Evolutionary conservation across 1,140 invertebrate species (phyloP), one percentile per base, ranked within the genome.

Genomic region (Nasonia giraulti): DNA sequence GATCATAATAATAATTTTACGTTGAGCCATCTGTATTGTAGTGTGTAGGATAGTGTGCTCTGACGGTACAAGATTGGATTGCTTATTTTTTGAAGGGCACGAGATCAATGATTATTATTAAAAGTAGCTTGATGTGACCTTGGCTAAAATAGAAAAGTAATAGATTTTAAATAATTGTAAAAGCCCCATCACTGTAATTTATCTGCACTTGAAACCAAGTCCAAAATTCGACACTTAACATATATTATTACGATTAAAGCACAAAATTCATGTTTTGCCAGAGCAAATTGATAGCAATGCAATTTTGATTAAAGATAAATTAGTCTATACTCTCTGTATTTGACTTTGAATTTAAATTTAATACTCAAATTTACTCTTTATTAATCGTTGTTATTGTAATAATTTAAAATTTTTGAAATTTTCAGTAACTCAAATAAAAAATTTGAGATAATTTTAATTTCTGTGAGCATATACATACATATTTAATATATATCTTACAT

Each of bases 81-180:
- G 91, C 91, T 92, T 91, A 92, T 93, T 92, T 93, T 93, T 93
- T 89, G 89, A 93, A 93, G 92, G 89, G 92, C 92, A 93, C 92
- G 90, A 91, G 90, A 91, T 91, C 92, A 90, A 90, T 92, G 89
- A 92, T 91, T 92, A 90, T 88, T 77, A 80, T 40, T 50, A 80
- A 74, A 85, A 76, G 83, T 81, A 85, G 83, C 10, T 85, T 74
- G 33, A 85, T 85, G 83, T 85, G 12, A 81, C 7, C 40, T 71
- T 68, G 33, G 23, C 20, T 77, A 27, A 77, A 85, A 82, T 85
- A 81, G 66, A 85, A 76, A 62, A 37, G 47, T 77, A 66, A 83
- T 78, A 20, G 55, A 74, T 76, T 23, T 68, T 74, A n/a, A 23
- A 17, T 62, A 84, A 80, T 80, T 44, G 4, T 84, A 37, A 80